phyloP scores from a whole-genome alignment of 2,113 vertebrate genomes.

The Rhombomys opimus region DNA sequence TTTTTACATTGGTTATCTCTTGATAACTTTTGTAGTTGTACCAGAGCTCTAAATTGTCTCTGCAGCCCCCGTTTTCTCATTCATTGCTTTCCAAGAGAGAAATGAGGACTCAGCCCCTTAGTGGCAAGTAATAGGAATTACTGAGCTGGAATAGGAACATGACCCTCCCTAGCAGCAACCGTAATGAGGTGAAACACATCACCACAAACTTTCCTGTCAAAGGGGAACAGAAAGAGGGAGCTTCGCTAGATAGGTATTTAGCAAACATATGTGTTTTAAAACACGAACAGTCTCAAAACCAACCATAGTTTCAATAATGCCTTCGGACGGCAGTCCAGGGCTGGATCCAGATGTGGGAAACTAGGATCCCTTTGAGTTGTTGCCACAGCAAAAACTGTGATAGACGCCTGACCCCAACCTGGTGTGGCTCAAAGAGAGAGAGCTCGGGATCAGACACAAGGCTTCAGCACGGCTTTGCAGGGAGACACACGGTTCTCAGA shows the following conservation, averaged over 20 bases:
- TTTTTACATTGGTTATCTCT: not conserved
- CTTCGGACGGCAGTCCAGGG: not conserved
- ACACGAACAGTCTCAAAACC: not conserved
- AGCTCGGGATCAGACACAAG: not conserved
- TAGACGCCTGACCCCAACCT: accelerated
- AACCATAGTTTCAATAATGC: not conserved
- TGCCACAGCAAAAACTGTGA: not conserved
- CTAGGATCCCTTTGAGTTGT: not conserved
- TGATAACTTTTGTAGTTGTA: not conserved
- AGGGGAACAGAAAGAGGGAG: not conserved
- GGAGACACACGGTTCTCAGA: not conserved
- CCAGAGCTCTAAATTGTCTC: not conserved
- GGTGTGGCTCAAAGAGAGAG: not conserved
- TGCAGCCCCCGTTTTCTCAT: not conserved
- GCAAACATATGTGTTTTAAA: not conserved
- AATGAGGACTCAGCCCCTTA: not conserved
- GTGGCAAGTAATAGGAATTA: not conserved
- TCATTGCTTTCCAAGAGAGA: not conserved
- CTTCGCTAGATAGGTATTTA: not conserved
- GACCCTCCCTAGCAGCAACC: not conserved
- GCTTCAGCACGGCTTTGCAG: not conserved
- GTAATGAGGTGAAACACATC: not conserved
- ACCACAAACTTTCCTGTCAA: not conserved
- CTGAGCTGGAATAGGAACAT: not conserved
- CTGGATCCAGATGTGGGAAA: not conserved